phyloP scores from a whole-genome alignment of 2,888 invertebrate genomes.

The Lepetodrilus schrolli region DNA sequence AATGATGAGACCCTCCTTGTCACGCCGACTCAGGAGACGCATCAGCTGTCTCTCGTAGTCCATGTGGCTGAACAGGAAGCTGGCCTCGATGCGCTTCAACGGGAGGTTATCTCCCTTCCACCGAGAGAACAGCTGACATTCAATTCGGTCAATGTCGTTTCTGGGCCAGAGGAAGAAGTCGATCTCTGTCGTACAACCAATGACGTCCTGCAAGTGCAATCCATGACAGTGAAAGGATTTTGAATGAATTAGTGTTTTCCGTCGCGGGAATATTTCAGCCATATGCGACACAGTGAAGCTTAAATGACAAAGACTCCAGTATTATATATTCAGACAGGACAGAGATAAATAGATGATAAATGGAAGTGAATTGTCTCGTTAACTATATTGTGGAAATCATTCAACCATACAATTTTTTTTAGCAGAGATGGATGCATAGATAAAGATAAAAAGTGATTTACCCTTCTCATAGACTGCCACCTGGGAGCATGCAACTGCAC shows the following conservation, averaged over 20 bases:
- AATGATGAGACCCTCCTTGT: slow-evolving; percentile 69
- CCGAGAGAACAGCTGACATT: slow-evolving; percentile 71
- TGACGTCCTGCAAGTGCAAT: slow-evolving; percentile 69
- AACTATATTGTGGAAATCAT: too few relatives aligned
- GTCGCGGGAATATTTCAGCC: too few relatives aligned
- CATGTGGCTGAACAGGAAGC: slow-evolving; percentile 62
- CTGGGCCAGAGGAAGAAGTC: slow-evolving; percentile 74
- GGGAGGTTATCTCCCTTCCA: slow-evolving; percentile 70
- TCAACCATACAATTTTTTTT: too few relatives aligned
- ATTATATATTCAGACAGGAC: too few relatives aligned
- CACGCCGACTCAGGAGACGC: slow-evolving; percentile 61
- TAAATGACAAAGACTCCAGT: too few relatives aligned
- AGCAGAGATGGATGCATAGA: too few relatives aligned
- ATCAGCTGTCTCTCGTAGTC: slow-evolving; percentile 72
- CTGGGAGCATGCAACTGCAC: slow-evolving; percentile 74
- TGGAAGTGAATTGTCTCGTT: too few relatives aligned
- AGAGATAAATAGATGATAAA: too few relatives aligned
- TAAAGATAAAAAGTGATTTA: too few relatives aligned
- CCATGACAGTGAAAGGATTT: too few relatives aligned
- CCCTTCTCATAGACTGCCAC: slow-evolving; percentile 73
- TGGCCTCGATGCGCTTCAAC: slow-evolving; percentile 67
- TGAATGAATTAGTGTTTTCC: too few relatives aligned
- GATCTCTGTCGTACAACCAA: slow-evolving; percentile 71
- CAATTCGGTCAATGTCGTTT: slow-evolving; percentile 71
- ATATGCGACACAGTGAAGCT: too few relatives aligned